A percentile compares a stretch with the other conserved stretches of the same genome.
phyloP scores from a whole-genome alignment of 2,797 vertebrate species.

The Cetoscarus ocellatus region DNA sequence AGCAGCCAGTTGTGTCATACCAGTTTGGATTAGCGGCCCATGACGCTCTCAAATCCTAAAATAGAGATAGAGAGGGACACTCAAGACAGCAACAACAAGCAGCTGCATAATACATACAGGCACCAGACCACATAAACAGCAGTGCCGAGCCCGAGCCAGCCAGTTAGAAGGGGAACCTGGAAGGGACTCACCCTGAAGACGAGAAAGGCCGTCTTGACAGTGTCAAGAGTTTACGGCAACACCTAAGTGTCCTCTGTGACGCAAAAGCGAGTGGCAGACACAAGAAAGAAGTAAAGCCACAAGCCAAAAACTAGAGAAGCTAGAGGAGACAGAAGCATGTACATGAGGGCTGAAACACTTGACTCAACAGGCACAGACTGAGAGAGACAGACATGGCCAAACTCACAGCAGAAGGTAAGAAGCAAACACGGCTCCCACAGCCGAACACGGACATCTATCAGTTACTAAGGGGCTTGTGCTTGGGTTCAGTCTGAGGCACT shows the following conservation, averaged over 20 bases:
- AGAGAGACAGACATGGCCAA: slow-evolving; percentile 73
- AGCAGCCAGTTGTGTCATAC: slow-evolving; percentile 68
- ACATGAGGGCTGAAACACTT: slow-evolving; percentile 48
- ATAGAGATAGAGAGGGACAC: slow-evolving; percentile 75
- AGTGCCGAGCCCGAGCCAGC: slow-evolving; percentile 26
- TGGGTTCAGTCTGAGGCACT: neutral
- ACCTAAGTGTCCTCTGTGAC: slow-evolving; percentile 12
- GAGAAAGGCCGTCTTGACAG: slow-evolving; percentile 11
- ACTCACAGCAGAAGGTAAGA: slow-evolving; percentile 80
- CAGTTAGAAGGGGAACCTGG: slow-evolving; percentile 35
- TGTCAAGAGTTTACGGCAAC: slow-evolving; percentile 19
- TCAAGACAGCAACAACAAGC: slow-evolving; percentile 68
- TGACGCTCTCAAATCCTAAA: slow-evolving; percentile 71
- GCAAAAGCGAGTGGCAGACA: slow-evolving; percentile 1
- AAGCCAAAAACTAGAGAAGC: slow-evolving; percentile 15
- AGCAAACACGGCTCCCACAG: slow-evolving; percentile 10
- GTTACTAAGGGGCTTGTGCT: neutral
- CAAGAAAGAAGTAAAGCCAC: slow-evolving; percentile 17
- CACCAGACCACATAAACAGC: slow-evolving; percentile 47
- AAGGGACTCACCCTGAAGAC: slow-evolving; percentile 17
- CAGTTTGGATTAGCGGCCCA: slow-evolving; percentile 58
- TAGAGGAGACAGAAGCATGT: slow-evolving; percentile 36
- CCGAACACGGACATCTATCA: slow-evolving; percentile 21
- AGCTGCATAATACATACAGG: slow-evolving; percentile 59
- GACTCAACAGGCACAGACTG: slow-evolving; percentile 47